Evolutionary conservation across 2,888 invertebrate genomes (phyloP), one percentile per base, ranked within the genome.

Genomic region (Ochlodes sylvanus): DNA sequence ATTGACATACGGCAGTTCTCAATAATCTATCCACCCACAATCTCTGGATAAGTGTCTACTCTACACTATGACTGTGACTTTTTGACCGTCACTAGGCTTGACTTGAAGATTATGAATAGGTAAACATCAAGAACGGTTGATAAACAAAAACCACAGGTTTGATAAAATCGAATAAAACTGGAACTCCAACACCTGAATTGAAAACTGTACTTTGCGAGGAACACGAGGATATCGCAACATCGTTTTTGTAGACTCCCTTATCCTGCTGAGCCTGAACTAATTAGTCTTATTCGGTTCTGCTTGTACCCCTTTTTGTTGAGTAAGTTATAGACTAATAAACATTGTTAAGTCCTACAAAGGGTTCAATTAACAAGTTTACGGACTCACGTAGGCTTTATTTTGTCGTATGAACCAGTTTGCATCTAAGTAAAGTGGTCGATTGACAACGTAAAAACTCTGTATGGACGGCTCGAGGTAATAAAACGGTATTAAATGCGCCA

Each of bases 311-410:
- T 87, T 87, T 87, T 86, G 75, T 78, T 73, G 79, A 72, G 78
- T 78, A 82, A 52, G 85, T 86, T 87, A 86, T 85, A 79, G 86
- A 69, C 84, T 84, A 87, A 87, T 87, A 86, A 84, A 86, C 84
- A 85, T 87, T 79, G 71, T 81, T 84, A 85, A 84, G 84, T 72
- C 79, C 73, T 73, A 77, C 82, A 84, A 86, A 87, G 55, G 44
- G 15, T 50, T 47, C 55, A 54, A 56, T 68, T 56, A 61, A 56
- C 86, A 85, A 83, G 82, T 78, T 78, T 55, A 61, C 79, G 78
- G 79, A 78, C 79, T 78, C 76, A 73, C 72, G 76, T 77, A 83
- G 73, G 82, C 83, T 77, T 80, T 81, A 57, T 77, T 78, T 77
- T 73, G 72, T 69, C 58, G 55, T 38, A 27, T 68, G 52, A 54